Conservation (phyloP, 2,797 vertebrate genomes). For the Catharus ustulatus region DNA sequence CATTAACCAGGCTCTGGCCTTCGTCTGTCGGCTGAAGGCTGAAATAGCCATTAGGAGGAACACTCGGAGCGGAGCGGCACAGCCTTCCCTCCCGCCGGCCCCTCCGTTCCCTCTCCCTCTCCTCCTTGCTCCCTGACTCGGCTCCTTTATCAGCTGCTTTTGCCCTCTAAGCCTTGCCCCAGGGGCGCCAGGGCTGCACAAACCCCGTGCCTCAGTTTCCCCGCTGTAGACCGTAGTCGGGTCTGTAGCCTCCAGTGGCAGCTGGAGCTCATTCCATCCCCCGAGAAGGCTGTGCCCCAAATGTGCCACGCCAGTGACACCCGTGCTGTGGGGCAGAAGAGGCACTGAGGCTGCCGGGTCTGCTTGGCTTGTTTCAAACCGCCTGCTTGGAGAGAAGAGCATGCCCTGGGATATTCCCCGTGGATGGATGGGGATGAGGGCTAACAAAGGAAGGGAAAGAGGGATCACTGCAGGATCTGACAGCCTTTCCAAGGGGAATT, state of each 20-base stretch:
- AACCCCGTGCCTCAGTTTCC: background rate
- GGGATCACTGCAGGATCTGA: background rate
- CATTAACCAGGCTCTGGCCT: slow-evolving; percentile 60
- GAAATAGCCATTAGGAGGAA: slow-evolving; percentile 52
- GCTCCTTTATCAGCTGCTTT: background rate
- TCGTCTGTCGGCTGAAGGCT: slow-evolving; percentile 56
- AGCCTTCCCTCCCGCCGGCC: background rate
- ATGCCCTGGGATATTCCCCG: rapidly evolving
- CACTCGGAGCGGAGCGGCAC: rapidly evolving
- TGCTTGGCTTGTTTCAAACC: background rate
- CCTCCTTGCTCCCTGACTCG: background rate
- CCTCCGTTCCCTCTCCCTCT: background rate
- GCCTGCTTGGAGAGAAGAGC: background rate
- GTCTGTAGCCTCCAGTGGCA: background rate
- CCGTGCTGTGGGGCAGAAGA: background rate
- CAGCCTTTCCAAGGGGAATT: background rate
- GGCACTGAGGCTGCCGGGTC: background rate
- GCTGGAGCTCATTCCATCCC: background rate
- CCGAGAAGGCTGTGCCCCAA: rapidly evolving
- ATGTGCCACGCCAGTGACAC: rapidly evolving
- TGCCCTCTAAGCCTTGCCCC: background rate
- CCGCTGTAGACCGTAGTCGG: background rate
- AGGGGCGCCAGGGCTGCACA: rapidly evolving
- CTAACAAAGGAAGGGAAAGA: background rate
- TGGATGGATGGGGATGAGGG: background rate